Conservation (phyloP, 2,888 invertebrate genomes). For the Platycheirus albimanus region DNA sequence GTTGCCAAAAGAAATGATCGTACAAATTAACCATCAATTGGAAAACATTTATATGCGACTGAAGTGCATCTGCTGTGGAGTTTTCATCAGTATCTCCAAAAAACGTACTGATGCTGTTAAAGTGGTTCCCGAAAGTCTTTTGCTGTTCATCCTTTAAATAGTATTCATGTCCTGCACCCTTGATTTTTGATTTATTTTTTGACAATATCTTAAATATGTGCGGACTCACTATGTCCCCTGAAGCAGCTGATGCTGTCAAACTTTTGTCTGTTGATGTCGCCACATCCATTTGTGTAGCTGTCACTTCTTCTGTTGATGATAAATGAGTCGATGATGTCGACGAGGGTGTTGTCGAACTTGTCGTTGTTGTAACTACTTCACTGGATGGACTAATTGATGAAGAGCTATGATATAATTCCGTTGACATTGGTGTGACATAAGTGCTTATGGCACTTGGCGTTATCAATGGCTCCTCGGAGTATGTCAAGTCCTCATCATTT, state of each 20-base stretch:
- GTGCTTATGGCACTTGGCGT: conserved; percentile 41
- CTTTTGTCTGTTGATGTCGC: conserved; percentile 27
- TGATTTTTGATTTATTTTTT: conserved; percentile 78
- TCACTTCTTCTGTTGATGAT: conserved; percentile 32
- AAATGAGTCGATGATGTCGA: neutral
- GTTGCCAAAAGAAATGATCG: conserved; percentile 82
- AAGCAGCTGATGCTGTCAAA: conserved; percentile 63
- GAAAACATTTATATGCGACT: conserved; percentile 79
- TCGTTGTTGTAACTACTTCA: conserved; percentile 50
- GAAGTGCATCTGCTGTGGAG: conserved; percentile 63
- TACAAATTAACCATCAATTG: conserved; percentile 81
- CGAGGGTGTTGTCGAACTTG: conserved; percentile 48
- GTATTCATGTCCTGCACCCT: conserved; percentile 78
- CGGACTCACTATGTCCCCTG: conserved; percentile 72
- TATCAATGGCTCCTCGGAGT: conserved; percentile 74
- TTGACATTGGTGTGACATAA: conserved; percentile 67
- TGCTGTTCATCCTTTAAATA: conserved; percentile 79
- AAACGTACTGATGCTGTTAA: conserved; percentile 80
- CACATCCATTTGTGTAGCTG: conserved; percentile 18
- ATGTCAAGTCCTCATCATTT: conserved; percentile 74
- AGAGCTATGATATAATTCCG: conserved; percentile 52
- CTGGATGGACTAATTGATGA: conserved; percentile 44
- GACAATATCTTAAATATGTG: conserved; percentile 80
- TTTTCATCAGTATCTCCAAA: conserved; percentile 74
- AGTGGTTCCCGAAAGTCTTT: conserved; percentile 78